Conservation (phyloP, 2,797 vertebrate genomes). For the Pristis pectinata region DNA sequence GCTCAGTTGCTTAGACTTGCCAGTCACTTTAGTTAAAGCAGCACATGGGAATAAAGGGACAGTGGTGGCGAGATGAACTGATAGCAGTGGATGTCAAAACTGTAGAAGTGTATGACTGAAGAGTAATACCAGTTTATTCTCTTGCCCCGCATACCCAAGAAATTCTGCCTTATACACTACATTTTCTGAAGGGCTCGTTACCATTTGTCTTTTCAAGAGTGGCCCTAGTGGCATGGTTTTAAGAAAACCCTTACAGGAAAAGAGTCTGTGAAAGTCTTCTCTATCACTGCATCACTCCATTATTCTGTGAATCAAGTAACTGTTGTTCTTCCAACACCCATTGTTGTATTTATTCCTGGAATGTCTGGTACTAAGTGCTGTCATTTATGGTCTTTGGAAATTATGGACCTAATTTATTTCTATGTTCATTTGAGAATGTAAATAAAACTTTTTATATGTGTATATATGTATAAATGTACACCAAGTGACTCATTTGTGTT, state of each 20-base stretch:
- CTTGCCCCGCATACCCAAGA: not conserved
- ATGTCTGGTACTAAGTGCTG: conserved; percentile 7
- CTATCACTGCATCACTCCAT: not conserved
- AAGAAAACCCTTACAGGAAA: not conserved
- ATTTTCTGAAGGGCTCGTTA: not conserved
- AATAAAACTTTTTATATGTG: not conserved
- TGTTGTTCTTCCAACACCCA: not conserved
- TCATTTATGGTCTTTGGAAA: conserved; percentile 21
- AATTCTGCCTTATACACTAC: not conserved
- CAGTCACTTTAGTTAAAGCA: not conserved
- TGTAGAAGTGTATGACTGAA: not conserved
- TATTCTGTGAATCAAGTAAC: not conserved
- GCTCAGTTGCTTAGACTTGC: not conserved
- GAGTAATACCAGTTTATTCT: not conserved
- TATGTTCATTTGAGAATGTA: conserved; percentile 31
- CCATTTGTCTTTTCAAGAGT: not conserved
- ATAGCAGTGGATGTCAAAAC: not conserved
- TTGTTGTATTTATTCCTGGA: conserved; percentile 33
- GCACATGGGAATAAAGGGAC: not conserved
- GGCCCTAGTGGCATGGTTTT: not conserved
- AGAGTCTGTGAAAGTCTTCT: not conserved
- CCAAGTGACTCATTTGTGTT: not conserved
- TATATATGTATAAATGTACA: not conserved
- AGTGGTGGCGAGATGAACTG: too few species aligned
- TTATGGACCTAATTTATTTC: conserved; percentile 35